Evolutionary conservation across 2,113 vertebrate genomes (phyloP).

Genomic region (Crypturellus undulatus): DNA sequence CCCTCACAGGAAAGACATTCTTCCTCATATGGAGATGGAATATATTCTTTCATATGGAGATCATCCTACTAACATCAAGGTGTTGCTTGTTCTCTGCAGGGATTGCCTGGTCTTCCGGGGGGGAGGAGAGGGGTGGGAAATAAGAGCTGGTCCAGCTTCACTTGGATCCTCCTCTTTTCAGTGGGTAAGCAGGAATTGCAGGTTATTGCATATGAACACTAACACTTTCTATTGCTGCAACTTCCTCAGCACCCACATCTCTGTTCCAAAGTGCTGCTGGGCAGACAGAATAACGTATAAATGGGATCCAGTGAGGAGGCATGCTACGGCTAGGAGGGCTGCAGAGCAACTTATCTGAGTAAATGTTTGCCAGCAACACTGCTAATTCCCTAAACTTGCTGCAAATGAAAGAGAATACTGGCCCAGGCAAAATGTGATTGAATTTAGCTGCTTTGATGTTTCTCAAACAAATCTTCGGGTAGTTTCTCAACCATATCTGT

Average conservation of each 20-base stretch:
- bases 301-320: not conserved
- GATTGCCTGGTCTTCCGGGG: not conserved
- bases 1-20: no score
- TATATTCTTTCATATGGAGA: no score
- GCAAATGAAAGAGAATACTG: constrained; percentile 24
- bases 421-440: constrained; percentile 13
- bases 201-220: not conserved
- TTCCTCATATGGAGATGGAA: no score
- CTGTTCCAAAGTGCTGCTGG: not conserved
- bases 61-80: not conserved
- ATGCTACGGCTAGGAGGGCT: not conserved
- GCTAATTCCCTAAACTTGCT: constrained; percentile 23
- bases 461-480: constrained; percentile 51
- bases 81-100: not conserved
- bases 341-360: not conserved
- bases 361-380: not conserved
- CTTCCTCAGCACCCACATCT: not conserved
- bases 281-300: not conserved
- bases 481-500: constrained; percentile 27
- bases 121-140: not conserved
- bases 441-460: constrained; percentile 25
- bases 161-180: not conserved
- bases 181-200: not conserved
- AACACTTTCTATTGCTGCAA: not conserved
- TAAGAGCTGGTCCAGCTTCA: not conserved